Evolutionary conservation across 2,888 invertebrate species (phyloP), one percentile per base, ranked within the genome.

Genomic region (Thereva unica): DNA sequence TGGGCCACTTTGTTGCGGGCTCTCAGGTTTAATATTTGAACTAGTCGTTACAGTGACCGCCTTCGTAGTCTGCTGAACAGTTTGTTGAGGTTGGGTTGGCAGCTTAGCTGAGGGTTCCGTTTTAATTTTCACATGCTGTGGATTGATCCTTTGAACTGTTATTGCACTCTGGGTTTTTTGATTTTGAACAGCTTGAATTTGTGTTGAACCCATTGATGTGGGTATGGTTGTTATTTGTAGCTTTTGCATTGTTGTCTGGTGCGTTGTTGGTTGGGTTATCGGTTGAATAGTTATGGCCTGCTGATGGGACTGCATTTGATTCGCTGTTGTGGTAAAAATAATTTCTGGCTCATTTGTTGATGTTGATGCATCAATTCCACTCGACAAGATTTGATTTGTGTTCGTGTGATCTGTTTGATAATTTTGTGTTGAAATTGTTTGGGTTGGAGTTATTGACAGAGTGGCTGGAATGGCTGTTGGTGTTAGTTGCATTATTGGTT

Each of bases 381-480:
- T 66, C 9, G 64, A 54, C 5, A 66, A 12, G 50, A 69, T 59
- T 53, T 66, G 56, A 54, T 67, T 68, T 1, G 52, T 54, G 44
- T 49, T 35, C 34, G 50, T 35, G 38, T 68, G 67, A 4, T 65
- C 55, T 45, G 71, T 70, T 47, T 68, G 70, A 49, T 59, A 69
- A 35, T 12, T 69, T 12, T 69, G 68, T 45, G 55, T 41, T 8
- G 52, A 41, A 40, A 45, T 54, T n/a, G 53, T 42, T 53, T 52
- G 42, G 8, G 78, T 75, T 8, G 79, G 77, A 5, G 78, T 76
- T 38, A 80, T 69, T 67, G 80, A 79, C 53, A 80, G 69, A 8
- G 80, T 79, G 57, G 80, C 80, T 67, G 80, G 80, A 72, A 80
- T 77, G 34, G 78, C 77, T 35, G 80, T 77, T 5, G 80, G 77